A percentile compares a stretch with the other conserved stretches of the same genome.
Conservation (phyloP, 2,888 invertebrate species). For the Eurytoma californica region DNA sequence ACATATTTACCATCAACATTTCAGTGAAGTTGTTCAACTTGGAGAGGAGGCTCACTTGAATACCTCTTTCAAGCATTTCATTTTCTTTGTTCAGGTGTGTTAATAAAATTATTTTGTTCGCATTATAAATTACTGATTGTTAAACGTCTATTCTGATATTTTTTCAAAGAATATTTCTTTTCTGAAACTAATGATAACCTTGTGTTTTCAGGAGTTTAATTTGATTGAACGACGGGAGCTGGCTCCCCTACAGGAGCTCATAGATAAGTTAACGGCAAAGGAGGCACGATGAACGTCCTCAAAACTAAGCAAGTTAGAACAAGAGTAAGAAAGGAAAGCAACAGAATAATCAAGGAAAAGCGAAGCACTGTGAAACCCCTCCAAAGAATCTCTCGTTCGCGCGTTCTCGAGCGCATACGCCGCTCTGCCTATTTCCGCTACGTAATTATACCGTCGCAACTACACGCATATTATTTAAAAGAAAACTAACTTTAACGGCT, state of each 20-base stretch:
- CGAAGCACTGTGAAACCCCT: conserved; percentile 65
- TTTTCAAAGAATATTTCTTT: background rate
- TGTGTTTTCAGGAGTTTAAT: conserved; percentile 90
- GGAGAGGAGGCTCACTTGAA: conserved; percentile 99
- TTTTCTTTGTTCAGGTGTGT: conserved; percentile 93
- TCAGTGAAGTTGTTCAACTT: conserved; percentile 96
- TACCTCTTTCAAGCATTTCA: conserved; percentile 99
- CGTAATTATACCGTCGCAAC: conserved; percentile 46
- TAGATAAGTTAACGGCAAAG: conserved; percentile 95
- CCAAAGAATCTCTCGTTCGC: conserved; percentile 73
- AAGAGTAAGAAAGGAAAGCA: conserved; percentile 44
- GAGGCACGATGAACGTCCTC: conserved; percentile 84
- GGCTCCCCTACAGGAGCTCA: conserved; percentile 97
- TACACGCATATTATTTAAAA: conserved; percentile 51
- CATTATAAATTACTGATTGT: no score
- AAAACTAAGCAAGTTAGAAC: conserved; percentile 46
- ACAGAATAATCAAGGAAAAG: conserved; percentile 42
- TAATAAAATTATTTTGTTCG: background rate
- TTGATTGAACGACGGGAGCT: conserved; percentile 97
- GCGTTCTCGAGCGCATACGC: conserved; percentile 35
- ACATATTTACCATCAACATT: conserved; percentile 99
- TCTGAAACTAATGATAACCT: background rate
- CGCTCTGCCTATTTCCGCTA: conserved; percentile 55
- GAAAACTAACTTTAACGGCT: conserved; percentile 43
- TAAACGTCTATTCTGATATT: no score